Evolutionary conservation across 2,888 invertebrate genomes (phyloP), one percentile per base, ranked within the genome.

Genomic region (Antheraea assamensis): DNA sequence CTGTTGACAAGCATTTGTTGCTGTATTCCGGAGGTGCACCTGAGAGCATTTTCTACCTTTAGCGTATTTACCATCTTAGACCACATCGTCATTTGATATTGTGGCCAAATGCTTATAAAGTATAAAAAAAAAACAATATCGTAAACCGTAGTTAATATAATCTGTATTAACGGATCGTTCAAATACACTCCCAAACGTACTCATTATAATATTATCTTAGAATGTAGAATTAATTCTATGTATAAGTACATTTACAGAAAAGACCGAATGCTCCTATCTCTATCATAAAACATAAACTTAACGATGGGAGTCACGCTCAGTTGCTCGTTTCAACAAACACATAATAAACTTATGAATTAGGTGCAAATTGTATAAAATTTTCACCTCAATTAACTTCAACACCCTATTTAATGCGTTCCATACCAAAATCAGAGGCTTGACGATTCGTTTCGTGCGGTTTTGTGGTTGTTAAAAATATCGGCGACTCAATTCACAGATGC

Each of bases 361-460:
- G 85, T 86, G 86, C 82, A 81, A 91, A 91, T 82, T 84, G 83
- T 84, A 82, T 78, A 78, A 79, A 79, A 87, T 88, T 89, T 88
- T 88, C 84, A 81, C 86, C 83, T 81, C 88, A 90, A 91, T 90
- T 91, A 87, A 78, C 76, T 78, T 78, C 79, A 77, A 82, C 88
- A 83, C 87, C 85, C 85, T 85, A 80, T 82, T 81, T 85, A 81
- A 82, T 81, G 81, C 83, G 85, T 81, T 83, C 85, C 86, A 82
- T 82, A 82, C 83, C 82, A 82, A 88, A 89, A 85, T 87, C 84
- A 82, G 81, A 81, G 80, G 76, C 80, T 87, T 84, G 78, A 85
- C 85, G 86, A 84, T 82, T 80, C 81, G 83, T 64, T 80, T 81
- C 82, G 75, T 78, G 75, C 24, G 5, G 17, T 49, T 75, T 79